These are phyloP conservation scores for Glaucopsyche alexis DNA, from an alignment of 2,888 invertebrate species.

Conservation along the genomic window DNA sequence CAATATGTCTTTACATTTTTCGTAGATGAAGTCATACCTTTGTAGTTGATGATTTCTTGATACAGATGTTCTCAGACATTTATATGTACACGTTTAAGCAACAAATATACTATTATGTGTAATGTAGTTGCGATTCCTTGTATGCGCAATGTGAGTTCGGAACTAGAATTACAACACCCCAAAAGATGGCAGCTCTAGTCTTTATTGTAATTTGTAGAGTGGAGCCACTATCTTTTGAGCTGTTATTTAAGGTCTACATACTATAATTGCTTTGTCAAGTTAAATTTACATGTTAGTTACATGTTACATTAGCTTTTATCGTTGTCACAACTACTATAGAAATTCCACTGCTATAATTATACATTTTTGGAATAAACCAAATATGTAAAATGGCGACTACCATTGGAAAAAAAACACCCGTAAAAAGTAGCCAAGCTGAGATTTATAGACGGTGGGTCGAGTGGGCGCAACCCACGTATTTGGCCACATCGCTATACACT, in stretches of 20 bases:
- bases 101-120: neutral
- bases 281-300: no score
- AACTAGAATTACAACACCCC: neutral
- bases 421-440: conserved; percentile 30
- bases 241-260: no score
- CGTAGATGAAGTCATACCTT: conserved; percentile 13
- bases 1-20: neutral
- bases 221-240: no score
- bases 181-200: no score
- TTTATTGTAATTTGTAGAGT: no score
- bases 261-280: no score
- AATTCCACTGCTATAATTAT: neutral
- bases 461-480: conserved; percentile 46
- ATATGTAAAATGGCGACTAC: neutral
- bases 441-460: conserved; percentile 40
- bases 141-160: neutral
- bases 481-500: conserved; percentile 28
- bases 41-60: conserved; percentile 28
- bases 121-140: neutral
- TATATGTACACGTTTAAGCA: neutral
- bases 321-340: neutral
- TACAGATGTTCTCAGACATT: neutral
- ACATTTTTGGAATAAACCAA: neutral
- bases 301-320: no score
- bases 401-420: neutral